A percentile compares a stretch with the other conserved stretches of the same genome.
These are phyloP conservation scores for Limnephilus rhombicus DNA, from an alignment of 2,888 invertebrate species.

Conservation along the genomic window DNA sequence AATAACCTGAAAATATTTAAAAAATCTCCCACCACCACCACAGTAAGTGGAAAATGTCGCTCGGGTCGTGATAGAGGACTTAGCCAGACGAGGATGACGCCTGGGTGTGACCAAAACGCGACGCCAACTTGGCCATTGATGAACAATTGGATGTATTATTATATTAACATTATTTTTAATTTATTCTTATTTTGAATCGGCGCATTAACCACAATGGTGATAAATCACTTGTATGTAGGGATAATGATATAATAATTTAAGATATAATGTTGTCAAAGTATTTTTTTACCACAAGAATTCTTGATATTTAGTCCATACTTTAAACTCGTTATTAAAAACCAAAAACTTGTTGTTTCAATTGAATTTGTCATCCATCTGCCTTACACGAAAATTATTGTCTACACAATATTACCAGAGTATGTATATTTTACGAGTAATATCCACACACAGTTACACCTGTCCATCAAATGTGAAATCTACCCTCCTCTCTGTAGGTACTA, in stretches of 20 bases:
- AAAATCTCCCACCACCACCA: too few relatives aligned
- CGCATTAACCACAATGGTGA: background rate
- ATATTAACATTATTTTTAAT: too few relatives aligned
- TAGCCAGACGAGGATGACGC: too few relatives aligned
- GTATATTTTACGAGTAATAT: background rate
- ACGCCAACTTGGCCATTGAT: too few relatives aligned
- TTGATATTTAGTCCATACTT: too few relatives aligned
- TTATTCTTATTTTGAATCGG: background rate
- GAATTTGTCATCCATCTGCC: background rate
- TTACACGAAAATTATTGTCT: background rate
- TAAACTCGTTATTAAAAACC: background rate
- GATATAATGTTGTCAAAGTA: background rate
- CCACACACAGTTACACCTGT: background rate
- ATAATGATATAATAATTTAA: background rate
- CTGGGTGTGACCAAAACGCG: too few relatives aligned
- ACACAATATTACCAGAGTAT: background rate
- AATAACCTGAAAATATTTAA: too few relatives aligned
- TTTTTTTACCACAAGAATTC: background rate
- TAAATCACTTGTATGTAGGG: background rate
- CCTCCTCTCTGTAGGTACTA: background rate
- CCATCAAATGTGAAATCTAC: background rate
- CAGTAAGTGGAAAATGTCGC: too few relatives aligned
- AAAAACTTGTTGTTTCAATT: background rate
- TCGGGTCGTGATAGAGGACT: too few relatives aligned
- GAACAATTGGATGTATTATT: too few relatives aligned